phyloP scores from a whole-genome alignment of 2,797 vertebrate genomes.

The Florisuga fusca region DNA sequence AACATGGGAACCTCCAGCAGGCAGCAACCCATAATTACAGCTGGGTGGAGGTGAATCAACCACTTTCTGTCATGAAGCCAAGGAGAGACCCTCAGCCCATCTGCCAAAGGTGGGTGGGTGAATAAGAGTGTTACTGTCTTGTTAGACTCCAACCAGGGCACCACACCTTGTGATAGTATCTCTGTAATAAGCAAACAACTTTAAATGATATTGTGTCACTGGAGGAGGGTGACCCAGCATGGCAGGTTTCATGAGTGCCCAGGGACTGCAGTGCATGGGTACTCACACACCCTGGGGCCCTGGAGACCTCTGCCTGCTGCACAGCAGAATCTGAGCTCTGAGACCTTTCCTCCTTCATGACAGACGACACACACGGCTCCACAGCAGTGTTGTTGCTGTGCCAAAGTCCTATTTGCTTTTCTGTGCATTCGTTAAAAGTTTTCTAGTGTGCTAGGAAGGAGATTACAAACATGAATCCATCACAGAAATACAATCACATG shows the following conservation, averaged over 20 bases:
- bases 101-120: background rate
- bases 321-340: background rate
- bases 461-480: background rate
- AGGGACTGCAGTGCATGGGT: background rate
- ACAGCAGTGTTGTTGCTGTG: rapidly evolving
- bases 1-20: constrained; percentile 6
- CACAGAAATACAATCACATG: background rate
- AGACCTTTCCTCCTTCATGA: background rate
- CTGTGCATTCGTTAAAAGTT: background rate
- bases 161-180: constrained; percentile 54
- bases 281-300: background rate
- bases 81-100: constrained; percentile 35
- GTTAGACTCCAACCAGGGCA: constrained; percentile 1
- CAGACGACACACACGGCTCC: rapidly evolving
- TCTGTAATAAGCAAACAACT: constrained; percentile 32
- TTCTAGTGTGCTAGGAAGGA: background rate
- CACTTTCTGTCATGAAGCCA: background rate
- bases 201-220: constrained; percentile 4
- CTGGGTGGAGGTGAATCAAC: background rate
- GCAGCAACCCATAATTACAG: constrained; percentile 10
- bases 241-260: background rate
- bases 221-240: background rate
- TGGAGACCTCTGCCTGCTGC: background rate
- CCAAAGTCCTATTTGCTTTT: rapidly evolving
- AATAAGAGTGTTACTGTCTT: constrained; percentile 36